A percentile compares a stretch with the other conserved stretches of the same genome.
Evolutionary conservation across 2,113 vertebrate species (phyloP).

Genomic region (Nesospiza acunhae): DNA sequence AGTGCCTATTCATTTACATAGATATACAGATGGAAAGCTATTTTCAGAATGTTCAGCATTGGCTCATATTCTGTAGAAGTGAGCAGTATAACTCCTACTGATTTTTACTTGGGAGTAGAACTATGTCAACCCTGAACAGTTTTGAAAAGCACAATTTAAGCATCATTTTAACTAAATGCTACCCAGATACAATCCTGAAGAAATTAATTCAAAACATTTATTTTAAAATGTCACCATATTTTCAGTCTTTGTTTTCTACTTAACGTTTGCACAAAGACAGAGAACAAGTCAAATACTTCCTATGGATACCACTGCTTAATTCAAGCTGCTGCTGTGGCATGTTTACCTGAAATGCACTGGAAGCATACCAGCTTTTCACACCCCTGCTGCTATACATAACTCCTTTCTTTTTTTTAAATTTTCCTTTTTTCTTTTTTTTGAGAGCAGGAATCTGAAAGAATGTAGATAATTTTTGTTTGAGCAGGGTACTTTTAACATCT

Average conservation of each 20-base stretch:
- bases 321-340: not conserved
- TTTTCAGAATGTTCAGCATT: constrained; percentile 40
- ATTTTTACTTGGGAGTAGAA: constrained; percentile 22
- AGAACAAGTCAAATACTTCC: not conserved
- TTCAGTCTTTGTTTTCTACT: not conserved
- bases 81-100: constrained; percentile 32
- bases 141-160: constrained; percentile 22
- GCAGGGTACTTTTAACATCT: not conserved
- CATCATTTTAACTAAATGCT: not conserved
- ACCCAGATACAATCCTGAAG: not conserved
- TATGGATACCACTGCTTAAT: not conserved
- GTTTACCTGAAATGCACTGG: not conserved
- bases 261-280: not conserved
- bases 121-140: not conserved
- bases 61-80: constrained; percentile 25
- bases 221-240: not conserved
- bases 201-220: not conserved
- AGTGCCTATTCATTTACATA: constrained; percentile 10
- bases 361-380: not conserved
- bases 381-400: not conserved
- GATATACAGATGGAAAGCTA: constrained; percentile 42
- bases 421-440: not conserved
- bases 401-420: not conserved
- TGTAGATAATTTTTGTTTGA: not conserved
- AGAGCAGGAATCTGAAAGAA: not conserved